Base-by-base conservation (phyloP, 2,113 vertebrate genomes). In the Gasterosteus aculeatus region DNA sequence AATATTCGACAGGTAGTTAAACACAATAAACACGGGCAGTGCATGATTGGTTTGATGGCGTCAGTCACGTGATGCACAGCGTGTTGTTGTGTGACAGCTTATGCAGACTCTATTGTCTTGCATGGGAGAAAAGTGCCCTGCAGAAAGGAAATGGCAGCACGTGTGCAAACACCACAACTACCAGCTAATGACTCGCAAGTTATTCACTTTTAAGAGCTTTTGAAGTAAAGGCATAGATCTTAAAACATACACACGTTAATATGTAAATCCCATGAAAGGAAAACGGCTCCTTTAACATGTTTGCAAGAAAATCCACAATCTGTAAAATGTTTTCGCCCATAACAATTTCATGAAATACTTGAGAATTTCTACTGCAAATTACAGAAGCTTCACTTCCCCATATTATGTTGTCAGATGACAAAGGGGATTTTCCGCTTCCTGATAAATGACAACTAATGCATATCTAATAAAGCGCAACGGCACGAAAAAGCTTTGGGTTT, bases 1-100 rank as follows among this genome's bases (percentile, higher is more conserved):
- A 92, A 97, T 99, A 91, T 99, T 98, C 4, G 98, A 99, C 93
- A 99, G 98, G 98, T 94, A 80, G 5, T 35, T 10, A 26, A 26
- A 26, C 22, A 26, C 22, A 9, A 18, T 2, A 5, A 66, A 75
- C 18, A 15, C 18, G 38, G 7, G 42, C 10, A 15, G 2, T n/a
- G 10, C 35, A 9, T 3, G 35, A 41, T 16, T 18, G 16, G 11
- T 62, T 54, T 57, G 22, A 26, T 33, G 7, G 7, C 26, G 26
- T 6, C n/a, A 29, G 2, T 61, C 4, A 39, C 19, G 41, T 41
- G n/a, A 41, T 41, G 19, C 38, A 61, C 59, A 22, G 8, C 8
- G 9, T 33, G 15, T 15, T 31, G 53, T 46, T 46, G 16, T 18
- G 46, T 47, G 5, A 47, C 6, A 16, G 46, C 5, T 47, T 47